Evolutionary conservation across 2,113 vertebrate genomes (phyloP).

Genomic region (Bolborhynchus lineola): DNA sequence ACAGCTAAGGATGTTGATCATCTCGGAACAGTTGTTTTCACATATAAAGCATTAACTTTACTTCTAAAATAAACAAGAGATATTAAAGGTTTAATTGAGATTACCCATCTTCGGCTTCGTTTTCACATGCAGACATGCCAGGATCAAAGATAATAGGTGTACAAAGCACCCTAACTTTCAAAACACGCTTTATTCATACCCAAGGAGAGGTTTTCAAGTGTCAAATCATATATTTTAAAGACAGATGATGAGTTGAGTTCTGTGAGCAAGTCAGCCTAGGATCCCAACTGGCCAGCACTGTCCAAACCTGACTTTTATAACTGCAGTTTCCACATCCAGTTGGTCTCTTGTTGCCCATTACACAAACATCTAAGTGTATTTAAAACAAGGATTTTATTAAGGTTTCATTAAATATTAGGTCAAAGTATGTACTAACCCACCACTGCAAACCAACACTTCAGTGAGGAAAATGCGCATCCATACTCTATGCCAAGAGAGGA

Average conservation of each 20-base stretch:
- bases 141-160: neutral
- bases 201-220: neutral
- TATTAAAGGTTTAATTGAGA: neutral
- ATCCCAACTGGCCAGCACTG: neutral
- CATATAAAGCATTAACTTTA: neutral
- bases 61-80: neutral
- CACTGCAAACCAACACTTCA: neutral
- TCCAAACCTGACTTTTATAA: neutral
- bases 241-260: neutral
- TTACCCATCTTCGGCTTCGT: neutral
- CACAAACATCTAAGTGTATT: neutral
- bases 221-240: neutral
- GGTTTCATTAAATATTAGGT: neutral
- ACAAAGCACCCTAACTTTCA: neutral
- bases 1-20: neutral
- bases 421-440: neutral
- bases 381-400: slow-evolving; percentile 3
- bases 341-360: neutral
- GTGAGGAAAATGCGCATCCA: neutral
- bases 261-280: neutral
- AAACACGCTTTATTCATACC: neutral
- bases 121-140: neutral
- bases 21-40: neutral
- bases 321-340: neutral
- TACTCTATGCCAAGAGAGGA: neutral